A percentile compares a stretch with the other conserved stretches of the same genome.
Conservation (phyloP, 2,797 vertebrate genomes). For the Pristis pectinata region DNA sequence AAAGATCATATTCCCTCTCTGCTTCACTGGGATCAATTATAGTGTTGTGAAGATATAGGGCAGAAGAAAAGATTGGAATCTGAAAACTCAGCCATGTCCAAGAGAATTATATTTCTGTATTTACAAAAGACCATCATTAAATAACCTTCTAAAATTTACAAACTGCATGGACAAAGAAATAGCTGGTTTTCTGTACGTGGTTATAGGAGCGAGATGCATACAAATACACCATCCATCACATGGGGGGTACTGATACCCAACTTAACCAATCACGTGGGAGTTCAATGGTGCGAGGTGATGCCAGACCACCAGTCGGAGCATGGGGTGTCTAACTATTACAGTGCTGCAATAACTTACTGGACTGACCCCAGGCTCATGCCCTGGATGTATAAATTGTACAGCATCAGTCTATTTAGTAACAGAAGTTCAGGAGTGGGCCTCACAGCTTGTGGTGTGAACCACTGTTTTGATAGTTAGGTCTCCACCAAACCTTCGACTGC, state of each 20-base stretch:
- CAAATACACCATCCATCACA: background rate
- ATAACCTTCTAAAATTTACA: conserved; percentile 31
- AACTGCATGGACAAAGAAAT: conserved; percentile 4
- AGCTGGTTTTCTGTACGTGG: background rate
- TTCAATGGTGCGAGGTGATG: background rate
- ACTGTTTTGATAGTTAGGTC: background rate
- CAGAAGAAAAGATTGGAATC: background rate
- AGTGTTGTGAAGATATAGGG: background rate
- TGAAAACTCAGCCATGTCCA: background rate
- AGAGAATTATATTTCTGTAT: conserved; percentile 7
- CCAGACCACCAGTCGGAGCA: background rate
- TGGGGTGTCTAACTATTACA: background rate
- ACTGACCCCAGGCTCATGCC: background rate
- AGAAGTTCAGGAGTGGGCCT: background rate
- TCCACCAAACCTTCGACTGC: background rate
- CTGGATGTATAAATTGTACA: conserved; percentile 6
- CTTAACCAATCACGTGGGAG: background rate
- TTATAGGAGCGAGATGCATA: background rate
- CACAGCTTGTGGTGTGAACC: background rate
- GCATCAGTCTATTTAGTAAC: background rate
- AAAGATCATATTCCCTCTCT: background rate
- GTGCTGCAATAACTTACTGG: background rate
- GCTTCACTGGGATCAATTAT: background rate
- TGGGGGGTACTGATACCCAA: background rate
- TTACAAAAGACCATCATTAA: conserved; percentile 36